Evolutionary conservation across 2,888 invertebrate genomes (phyloP), one percentile per base, ranked within the genome.

Genomic region (Pseudococcus viburni): DNA sequence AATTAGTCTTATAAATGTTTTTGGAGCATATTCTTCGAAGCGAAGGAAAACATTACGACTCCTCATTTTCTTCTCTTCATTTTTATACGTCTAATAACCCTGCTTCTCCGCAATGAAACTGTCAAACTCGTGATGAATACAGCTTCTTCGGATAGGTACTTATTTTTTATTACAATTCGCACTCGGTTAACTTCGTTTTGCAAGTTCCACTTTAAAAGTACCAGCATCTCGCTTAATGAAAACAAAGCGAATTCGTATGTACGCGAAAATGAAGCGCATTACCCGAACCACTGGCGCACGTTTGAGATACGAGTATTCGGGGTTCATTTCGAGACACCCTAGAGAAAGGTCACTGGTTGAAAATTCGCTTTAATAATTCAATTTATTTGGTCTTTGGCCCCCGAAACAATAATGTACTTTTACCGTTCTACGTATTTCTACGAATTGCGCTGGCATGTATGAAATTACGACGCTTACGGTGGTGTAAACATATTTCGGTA

Each of bases 261-360:
- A 59, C 59, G 19, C 19, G 19, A 55, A 55, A 55, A 55, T 17
- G 12, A 55, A 46, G 46, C 46, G 12, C 46, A 46, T 46, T 55
- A 5, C 15, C 15, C 55, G 55, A 55, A 55, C 55, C 55, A 17
- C 55, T 55, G 12, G 5, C 55, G 17, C 17, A 55, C 55, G 55
- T 59, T 51, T 51, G 1, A 51, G 51, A 59, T 33, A 33, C 26
- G 26, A 33, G 26, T 33, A 2, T 33, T 33, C 26, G 26, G 26
- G 26, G 46, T 46, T 46, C 46, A 11, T 46, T 59, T 59, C 59
- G 59, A 59, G 59, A 19, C 19, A 19, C 59, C 19, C 59, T 19
- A n/a, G 59, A 59, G 59, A 59, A 59, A 59, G 59, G 59, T 59
- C 59, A 59, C 19, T 19, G 59, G 59, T 59, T 59, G 59, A 59